phyloP scores from a whole-genome alignment of 2,113 vertebrate species.

The Hyaena hyaena region DNA sequence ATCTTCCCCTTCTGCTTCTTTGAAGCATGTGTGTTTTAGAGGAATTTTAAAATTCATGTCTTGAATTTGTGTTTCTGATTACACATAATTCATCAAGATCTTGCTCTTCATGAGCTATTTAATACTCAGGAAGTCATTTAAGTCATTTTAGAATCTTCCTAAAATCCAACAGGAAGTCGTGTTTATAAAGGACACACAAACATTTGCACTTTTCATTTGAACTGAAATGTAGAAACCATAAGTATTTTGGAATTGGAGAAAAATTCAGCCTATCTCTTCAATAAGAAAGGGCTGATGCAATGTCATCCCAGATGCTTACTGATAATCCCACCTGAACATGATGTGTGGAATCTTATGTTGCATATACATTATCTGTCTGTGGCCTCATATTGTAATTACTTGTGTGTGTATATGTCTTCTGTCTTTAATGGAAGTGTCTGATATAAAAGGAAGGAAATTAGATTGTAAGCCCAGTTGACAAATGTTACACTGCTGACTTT shows the following conservation, averaged over 20 bases:
- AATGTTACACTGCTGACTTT: not conserved
- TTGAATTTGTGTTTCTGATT: slow-evolving; percentile 69
- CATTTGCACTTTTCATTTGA: slow-evolving; percentile 59
- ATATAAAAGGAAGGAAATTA: slow-evolving; percentile 38
- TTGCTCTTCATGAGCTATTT: slow-evolving; percentile 61
- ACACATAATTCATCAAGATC: slow-evolving; percentile 71
- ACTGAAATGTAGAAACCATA: slow-evolving; percentile 46
- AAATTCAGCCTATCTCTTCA: slow-evolving; percentile 50
- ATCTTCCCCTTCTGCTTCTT: slow-evolving; percentile 34
- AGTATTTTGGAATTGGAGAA: slow-evolving; percentile 49
- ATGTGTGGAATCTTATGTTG: not conserved
- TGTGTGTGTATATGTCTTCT: not conserved
- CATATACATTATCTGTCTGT: not conserved
- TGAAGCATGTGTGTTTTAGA: slow-evolving; percentile 40
- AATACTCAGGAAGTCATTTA: slow-evolving; percentile 70
- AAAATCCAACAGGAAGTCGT: slow-evolving; percentile 65
- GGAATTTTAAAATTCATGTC: slow-evolving; percentile 67
- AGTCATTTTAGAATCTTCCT: slow-evolving; percentile 59
- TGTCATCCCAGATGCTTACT: not conserved
- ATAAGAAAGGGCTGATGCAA: not conserved
- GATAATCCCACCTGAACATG: not conserved
- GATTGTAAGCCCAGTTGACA: not conserved
- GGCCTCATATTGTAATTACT: not conserved
- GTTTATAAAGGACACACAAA: slow-evolving; percentile 66
- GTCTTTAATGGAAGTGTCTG: slow-evolving; percentile 13